These are phyloP conservation scores for Acromyrmex heyeri DNA, from an alignment of 1,140 invertebrate genomes.

Conservation along the genomic window DNA sequence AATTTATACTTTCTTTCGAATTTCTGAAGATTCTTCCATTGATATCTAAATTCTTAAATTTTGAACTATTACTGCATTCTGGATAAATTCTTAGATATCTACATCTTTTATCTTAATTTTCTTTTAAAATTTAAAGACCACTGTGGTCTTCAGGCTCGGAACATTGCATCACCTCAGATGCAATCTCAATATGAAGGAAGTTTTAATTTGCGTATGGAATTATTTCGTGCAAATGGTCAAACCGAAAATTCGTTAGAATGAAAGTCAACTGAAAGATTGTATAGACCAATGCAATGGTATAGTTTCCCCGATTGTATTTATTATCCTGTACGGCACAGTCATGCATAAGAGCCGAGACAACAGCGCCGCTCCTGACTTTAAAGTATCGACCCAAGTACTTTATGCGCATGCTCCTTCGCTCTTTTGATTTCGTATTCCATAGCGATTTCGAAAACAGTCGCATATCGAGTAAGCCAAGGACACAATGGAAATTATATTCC, in stretches of 20 bases:
- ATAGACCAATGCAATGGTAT: not conserved
- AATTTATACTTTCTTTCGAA: not conserved
- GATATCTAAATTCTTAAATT: not conserved
- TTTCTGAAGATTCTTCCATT: not conserved
- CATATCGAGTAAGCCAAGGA: conserved; percentile 19
- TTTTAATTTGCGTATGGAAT: not conserved
- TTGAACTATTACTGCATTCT: not conserved
- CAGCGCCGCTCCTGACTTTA: conserved; percentile 48
- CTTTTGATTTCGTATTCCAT: conserved; percentile 57
- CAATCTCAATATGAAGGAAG: not conserved
- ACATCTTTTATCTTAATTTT: not conserved
- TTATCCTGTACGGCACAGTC: too few relatives aligned
- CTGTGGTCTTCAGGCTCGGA: not conserved
- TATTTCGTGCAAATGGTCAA: conserved; percentile 17
- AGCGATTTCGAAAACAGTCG: conserved; percentile 49
- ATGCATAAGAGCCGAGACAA: conserved; percentile 2
- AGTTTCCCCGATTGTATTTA: conserved; percentile 15
- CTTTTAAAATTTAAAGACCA: conserved; percentile 1
- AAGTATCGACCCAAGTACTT: conserved; percentile 54
- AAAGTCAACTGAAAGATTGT: not conserved
- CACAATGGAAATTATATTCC: conserved; percentile 39
- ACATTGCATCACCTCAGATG: not conserved
- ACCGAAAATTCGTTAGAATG: not conserved
- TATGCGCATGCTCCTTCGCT: conserved; percentile 54
- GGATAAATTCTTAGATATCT: not conserved